Evolutionary conservation across 2,113 vertebrate genomes (phyloP).

Genomic region (Hucho hucho): DNA sequence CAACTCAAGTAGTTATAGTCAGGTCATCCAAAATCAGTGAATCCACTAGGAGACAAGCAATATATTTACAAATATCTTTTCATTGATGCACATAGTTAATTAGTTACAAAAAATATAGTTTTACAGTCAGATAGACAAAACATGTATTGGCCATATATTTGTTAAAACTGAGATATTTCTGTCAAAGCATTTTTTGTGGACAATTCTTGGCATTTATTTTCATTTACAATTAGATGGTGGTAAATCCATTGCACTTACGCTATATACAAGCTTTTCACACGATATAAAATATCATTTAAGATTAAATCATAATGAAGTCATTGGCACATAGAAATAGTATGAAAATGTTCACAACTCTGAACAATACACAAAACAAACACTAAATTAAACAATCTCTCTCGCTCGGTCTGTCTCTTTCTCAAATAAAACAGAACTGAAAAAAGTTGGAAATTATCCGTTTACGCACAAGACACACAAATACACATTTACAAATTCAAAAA

Average conservation of each 20-base stretch:
- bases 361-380: constrained; percentile 22
- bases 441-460: constrained; percentile 50
- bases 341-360: constrained; percentile 28
- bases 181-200: constrained; percentile 23
- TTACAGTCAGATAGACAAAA: background rate
- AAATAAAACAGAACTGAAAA: constrained; percentile 35
- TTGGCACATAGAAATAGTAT: constrained; percentile 17
- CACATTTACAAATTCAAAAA: constrained; percentile 61
- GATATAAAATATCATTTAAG: constrained; percentile 62
- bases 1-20: constrained; percentile 23
- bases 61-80: constrained; percentile 3
- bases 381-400: background rate
- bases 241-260: constrained; percentile 51
- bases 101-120: constrained; percentile 30
- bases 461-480: constrained; percentile 57
- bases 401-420: constrained; percentile 19
- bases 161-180: constrained; percentile 23
- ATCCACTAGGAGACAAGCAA: too few species aligned
- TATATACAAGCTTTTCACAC: constrained; percentile 58
- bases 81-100: constrained; percentile 44
- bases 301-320: constrained; percentile 41
- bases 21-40: constrained; percentile 1
- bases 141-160: background rate
- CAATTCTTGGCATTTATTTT: constrained; percentile 32
- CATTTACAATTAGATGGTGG: constrained; percentile 54